A percentile compares a stretch with the other conserved stretches of the same genome.
These are phyloP conservation scores for Drosophila persimilis DNA, from an alignment of 1,140 invertebrate genomes.

Conservation along the genomic window DNA sequence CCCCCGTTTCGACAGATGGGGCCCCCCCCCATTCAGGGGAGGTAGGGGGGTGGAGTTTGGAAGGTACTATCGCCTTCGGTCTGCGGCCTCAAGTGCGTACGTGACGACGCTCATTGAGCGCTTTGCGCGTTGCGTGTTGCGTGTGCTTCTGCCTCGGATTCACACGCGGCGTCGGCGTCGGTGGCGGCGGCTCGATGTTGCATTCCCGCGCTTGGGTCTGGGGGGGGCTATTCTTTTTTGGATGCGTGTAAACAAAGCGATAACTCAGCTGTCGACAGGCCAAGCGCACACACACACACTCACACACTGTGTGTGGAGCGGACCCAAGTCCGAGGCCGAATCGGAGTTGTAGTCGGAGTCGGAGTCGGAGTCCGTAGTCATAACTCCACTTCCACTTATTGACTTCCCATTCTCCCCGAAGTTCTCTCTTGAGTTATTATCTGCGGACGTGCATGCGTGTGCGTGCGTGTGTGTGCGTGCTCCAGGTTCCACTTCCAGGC, in stretches of 20 bases:
- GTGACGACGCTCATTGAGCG: slow-evolving; percentile 53
- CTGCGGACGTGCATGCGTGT: slow-evolving; percentile 48
- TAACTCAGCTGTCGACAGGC: slow-evolving; percentile 52
- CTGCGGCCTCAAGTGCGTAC: slow-evolving; percentile 40
- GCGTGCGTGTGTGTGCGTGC: slow-evolving; percentile 28
- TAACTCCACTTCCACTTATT: slow-evolving; percentile 22
- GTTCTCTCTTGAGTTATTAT: slow-evolving; percentile 47
- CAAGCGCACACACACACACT: slow-evolving; percentile 34
- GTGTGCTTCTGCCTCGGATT: slow-evolving; percentile 17
- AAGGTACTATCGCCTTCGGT: not conserved
- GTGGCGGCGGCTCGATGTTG: slow-evolving; percentile 5
- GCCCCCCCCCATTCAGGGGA: not conserved
- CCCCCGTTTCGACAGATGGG: not conserved
- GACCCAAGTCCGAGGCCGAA: slow-evolving; percentile 2
- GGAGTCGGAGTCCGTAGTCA: slow-evolving; percentile 3
- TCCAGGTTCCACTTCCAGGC: slow-evolving; percentile 15
- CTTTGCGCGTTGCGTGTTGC: slow-evolving; percentile 3
- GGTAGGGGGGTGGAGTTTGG: not conserved
- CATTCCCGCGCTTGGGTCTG: not conserved
- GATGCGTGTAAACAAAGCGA: slow-evolving; percentile 56
- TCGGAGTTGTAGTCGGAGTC: not conserved
- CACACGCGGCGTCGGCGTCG: slow-evolving; percentile 18
- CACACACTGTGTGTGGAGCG: not conserved
- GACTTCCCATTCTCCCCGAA: slow-evolving; percentile 5
- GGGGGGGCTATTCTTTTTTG: slow-evolving; percentile 14